Base-by-base conservation (phyloP, 2,797 vertebrate genomes). In the Danio kyathit region DNA sequence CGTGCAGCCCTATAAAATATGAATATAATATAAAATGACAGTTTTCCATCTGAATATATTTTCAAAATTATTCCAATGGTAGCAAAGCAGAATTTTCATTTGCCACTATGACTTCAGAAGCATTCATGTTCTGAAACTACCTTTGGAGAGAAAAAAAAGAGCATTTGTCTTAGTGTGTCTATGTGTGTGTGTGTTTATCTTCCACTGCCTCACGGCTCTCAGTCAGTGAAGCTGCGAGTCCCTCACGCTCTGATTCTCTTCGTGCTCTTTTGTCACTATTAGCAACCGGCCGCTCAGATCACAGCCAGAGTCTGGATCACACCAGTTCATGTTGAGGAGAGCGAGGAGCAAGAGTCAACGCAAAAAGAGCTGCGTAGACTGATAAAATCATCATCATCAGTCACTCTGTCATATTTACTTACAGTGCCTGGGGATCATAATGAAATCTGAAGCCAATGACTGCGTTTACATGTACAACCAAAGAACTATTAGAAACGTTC, bases 231-330 rank as follows among this genome's bases (percentile, higher is more conserved):
- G 52, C 56, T 87, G 76, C 49, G 76, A 69, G 76, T 82, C 76
- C 76, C 74, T 82, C 73, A 76, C 79, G 51, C 80, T 81, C 81
- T 82, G 82, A 82, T 84, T 86, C 83, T 87, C 79, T 79, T 69
- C 80, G 82, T 43, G 81, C 85, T 91, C 86, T 87, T 92, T 93
- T 91, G 91, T 94, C 90, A 90, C 91, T 89, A 92, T 93, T 92
- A 92, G 92, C 91, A 92, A 93, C 90, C n/a, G 86, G 89, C 87
- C 78, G 86, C 88, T 90, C 89, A 88, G 91, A 89, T 76, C 84
- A 65, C 73, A 82, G 86, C 84, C 69, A 79, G 83, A 86, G 74
- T 87, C 43, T 64, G 46, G 81, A 72, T 90, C 90, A 92, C 56
- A 76, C 88, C 75, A 82, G 54, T 60, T 69, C 63, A 49, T 83